Conservation (phyloP, 2,113 vertebrate species). For the Grammomys surdaster region DNA sequence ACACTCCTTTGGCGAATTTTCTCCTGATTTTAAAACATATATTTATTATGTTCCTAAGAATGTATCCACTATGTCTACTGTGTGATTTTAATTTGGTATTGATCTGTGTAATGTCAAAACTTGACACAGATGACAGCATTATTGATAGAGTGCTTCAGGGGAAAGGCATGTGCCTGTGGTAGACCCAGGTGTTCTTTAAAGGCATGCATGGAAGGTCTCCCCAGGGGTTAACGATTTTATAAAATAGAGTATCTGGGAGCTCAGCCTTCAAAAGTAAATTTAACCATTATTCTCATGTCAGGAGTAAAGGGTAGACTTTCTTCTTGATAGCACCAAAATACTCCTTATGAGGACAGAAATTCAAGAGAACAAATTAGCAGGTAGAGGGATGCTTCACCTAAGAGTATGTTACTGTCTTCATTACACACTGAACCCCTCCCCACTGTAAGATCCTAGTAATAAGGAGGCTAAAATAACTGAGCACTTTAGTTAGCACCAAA, state of each 20-base stretch:
- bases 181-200: constrained; percentile 14
- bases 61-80: background rate
- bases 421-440: background rate
- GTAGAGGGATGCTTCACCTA: background rate
- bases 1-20: background rate
- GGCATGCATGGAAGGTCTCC: background rate
- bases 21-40: constrained; percentile 1
- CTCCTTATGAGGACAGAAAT: fast-evolving
- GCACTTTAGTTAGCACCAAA: background rate
- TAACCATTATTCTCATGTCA: constrained; percentile 19
- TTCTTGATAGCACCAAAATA: background rate
- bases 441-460: background rate
- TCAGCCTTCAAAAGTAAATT: constrained; percentile 3
- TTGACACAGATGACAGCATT: background rate
- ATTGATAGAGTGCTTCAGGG: constrained; percentile 38
- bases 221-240: constrained; percentile 40
- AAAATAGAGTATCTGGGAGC: constrained; percentile 14
- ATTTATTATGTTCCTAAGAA: background rate
- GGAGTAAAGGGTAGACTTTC: background rate
- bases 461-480: background rate
- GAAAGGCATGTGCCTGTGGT: background rate
- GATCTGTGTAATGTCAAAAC: constrained; percentile 50
- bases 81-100: constrained; percentile 63
- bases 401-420: background rate
- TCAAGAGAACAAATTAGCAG: background rate